Conservation (phyloP, 1,140 invertebrate species). For the Holotrichia oblita region DNA sequence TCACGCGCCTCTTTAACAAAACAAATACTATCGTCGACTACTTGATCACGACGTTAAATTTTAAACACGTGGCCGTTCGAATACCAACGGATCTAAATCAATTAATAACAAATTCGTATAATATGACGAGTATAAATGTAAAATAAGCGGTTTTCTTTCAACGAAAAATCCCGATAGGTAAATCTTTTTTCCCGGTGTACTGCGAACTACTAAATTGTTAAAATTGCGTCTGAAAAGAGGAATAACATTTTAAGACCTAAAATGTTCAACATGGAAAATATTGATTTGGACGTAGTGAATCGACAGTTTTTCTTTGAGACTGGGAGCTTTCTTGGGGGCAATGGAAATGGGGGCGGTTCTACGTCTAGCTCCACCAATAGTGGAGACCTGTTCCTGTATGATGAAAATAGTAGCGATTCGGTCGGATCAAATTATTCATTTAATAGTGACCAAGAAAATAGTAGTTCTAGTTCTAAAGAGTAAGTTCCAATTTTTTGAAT, state of each 20-base stretch:
- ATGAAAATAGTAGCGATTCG: conserved; percentile 66
- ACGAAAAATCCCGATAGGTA: neutral
- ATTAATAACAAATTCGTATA: neutral
- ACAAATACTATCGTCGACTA: conserved; percentile 39
- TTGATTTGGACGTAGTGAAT: conserved; percentile 65
- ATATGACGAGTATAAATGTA: neutral
- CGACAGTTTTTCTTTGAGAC: conserved; percentile 67
- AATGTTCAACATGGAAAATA: conserved; percentile 67
- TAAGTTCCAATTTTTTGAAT: conserved; percentile 49
- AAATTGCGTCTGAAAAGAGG: conserved; percentile 20
- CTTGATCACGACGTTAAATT: conserved; percentile 21
- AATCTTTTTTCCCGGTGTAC: conserved; percentile 41
- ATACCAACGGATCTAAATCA: conserved; percentile 2
- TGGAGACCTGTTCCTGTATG: conserved; percentile 64
- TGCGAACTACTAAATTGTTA: neutral
- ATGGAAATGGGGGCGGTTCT: conserved; percentile 54
- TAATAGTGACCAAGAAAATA: conserved; percentile 68
- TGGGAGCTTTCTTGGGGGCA: conserved; percentile 61
- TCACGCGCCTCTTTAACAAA: conserved; percentile 41
- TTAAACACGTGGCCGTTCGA: neutral
- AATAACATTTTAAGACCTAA: conserved; percentile 41
- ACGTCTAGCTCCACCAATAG: conserved; percentile 58
- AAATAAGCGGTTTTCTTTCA: neutral
- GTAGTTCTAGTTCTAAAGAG: conserved; percentile 61
- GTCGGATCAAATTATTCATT: conserved; percentile 64